These are phyloP conservation scores for Lasius fuliginosus DNA, from an alignment of 2,888 invertebrate species.

Conservation along the genomic window DNA sequence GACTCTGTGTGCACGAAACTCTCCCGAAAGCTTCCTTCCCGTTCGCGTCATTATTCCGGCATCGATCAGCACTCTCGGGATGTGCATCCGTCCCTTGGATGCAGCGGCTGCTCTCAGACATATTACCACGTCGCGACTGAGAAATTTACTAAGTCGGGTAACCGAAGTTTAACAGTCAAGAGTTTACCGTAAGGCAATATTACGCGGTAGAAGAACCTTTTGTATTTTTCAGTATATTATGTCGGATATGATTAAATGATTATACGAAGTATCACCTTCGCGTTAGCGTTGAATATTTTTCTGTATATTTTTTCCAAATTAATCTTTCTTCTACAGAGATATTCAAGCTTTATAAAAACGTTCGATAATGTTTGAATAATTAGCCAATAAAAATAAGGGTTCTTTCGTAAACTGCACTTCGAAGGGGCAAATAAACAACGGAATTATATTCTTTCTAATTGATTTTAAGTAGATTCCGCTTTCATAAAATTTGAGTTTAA, in stretches of 20 bases:
- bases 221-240: neutral
- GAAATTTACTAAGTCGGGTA: neutral
- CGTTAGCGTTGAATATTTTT: neutral
- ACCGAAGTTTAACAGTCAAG: neutral
- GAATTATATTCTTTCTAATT: neutral
- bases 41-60: conserved; percentile 39
- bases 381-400: neutral
- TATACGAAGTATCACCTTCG: neutral
- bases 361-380: neutral
- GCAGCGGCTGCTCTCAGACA: conserved; percentile 1
- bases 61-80: conserved; percentile 45
- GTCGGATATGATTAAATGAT: neutral
- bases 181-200: neutral
- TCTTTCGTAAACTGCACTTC: neutral
- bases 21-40: conserved; percentile 22
- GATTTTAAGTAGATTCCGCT: neutral
- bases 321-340: neutral
- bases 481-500: neutral
- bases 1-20: conserved; percentile 11
- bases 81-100: conserved; percentile 15
- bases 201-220: neutral
- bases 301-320: neutral
- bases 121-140: neutral
- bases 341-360: no score
- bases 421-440: neutral